Evolutionary conservation across 1,140 invertebrate species (phyloP).

Genomic region (Wiebesia pumilae): DNA sequence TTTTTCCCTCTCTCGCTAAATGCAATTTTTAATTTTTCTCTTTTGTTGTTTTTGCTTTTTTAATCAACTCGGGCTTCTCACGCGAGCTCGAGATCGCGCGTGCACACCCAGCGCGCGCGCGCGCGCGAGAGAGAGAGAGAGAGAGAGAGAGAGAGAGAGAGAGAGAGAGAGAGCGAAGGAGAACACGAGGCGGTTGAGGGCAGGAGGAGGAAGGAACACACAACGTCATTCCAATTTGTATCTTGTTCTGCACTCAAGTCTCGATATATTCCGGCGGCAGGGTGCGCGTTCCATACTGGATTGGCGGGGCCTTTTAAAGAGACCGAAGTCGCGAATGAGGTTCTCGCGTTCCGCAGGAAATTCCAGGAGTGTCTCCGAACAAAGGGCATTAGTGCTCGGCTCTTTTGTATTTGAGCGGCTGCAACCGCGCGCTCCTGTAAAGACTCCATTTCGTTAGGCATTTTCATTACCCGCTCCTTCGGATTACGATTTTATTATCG

Average conservation of each 20-base stretch:
- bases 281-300: constrained; percentile 59
- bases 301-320: constrained; percentile 65
- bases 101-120: not conserved
- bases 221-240: constrained; percentile 52
- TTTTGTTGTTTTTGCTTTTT: no score
- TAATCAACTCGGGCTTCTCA: constrained; percentile 9
- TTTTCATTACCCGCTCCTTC: constrained; percentile 11
- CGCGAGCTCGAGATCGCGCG: not conserved
- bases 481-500: not conserved
- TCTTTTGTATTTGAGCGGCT: constrained; percentile 51
- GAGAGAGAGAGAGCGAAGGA: not conserved
- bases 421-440: not conserved
- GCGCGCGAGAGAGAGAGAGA: no score
- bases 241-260: constrained; percentile 41
- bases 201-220: not conserved
- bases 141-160: no score
- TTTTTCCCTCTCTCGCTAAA: constrained; percentile 15
- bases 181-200: no score
- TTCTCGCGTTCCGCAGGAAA: constrained; percentile 55
- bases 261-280: constrained; percentile 4
- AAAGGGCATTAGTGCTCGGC: constrained; percentile 58
- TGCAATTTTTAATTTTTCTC: constrained; percentile 7
- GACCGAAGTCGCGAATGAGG: constrained; percentile 55
- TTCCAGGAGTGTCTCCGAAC: constrained; percentile 58
- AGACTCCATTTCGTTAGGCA: constrained; percentile 40